phyloP scores from a whole-genome alignment of 2,888 invertebrate genomes.

The Rhagium mordax region DNA sequence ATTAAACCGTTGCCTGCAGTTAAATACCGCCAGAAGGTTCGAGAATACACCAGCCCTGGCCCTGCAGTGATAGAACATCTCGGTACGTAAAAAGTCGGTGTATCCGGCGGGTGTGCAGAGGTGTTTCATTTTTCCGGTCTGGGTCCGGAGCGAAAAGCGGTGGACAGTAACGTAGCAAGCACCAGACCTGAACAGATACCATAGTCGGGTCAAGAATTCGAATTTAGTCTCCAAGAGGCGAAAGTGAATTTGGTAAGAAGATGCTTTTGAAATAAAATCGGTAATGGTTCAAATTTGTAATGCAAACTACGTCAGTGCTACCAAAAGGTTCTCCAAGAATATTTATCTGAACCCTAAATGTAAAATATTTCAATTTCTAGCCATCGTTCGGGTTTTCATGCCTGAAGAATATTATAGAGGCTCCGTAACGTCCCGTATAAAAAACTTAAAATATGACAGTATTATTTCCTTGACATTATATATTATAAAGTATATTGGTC shows the following conservation, averaged over 20 bases:
- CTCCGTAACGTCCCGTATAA: not conserved
- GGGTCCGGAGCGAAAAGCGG: slow-evolving; percentile 1
- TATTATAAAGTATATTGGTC: slow-evolving; percentile 7
- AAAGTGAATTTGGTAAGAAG: not conserved
- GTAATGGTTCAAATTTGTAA: too few species aligned
- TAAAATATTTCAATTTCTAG: too few species aligned
- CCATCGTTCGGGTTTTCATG: too few species aligned
- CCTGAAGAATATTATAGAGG: not conserved
- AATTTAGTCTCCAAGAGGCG: not conserved
- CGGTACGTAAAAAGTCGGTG: slow-evolving; percentile 16
- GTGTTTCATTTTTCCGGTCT: slow-evolving; percentile 31
- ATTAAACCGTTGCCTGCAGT: not conserved
- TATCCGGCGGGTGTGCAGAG: slow-evolving; percentile 25
- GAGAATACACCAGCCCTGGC: not conserved
- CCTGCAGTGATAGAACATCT: slow-evolving; percentile 9
- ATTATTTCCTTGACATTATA: slow-evolving; percentile 3
- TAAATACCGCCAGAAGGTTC: not conserved
- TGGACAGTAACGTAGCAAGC: slow-evolving; percentile 13
- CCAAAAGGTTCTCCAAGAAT: too few species aligned
- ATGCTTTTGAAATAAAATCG: not conserved
- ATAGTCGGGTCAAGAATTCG: slow-evolving; percentile 1
- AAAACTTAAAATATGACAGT: not conserved
- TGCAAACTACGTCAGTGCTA: too few species aligned
- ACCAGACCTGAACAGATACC: slow-evolving; percentile 31
- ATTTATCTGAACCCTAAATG: too few species aligned